phyloP scores from a whole-genome alignment of 2,888 invertebrate genomes.

The Priocnemis perturbator region DNA sequence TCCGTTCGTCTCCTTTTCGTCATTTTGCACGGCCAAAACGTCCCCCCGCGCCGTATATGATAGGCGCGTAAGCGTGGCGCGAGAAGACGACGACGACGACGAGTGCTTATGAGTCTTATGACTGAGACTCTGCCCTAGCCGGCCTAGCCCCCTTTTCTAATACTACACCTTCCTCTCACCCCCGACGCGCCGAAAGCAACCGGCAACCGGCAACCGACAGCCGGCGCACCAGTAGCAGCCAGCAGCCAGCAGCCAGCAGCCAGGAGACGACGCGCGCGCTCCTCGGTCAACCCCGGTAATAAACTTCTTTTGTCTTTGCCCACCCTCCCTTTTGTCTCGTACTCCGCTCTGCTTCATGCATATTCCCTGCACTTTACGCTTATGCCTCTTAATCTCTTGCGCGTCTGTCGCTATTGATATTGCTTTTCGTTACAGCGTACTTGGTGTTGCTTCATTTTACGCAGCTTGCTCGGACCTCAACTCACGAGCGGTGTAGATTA shows the following conservation, averaged over 20 bases:
- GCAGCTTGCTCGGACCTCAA: too few relatives aligned
- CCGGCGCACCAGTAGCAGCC: too few relatives aligned
- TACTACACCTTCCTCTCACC: conserved; percentile 26
- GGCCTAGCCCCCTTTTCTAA: conserved; percentile 27
- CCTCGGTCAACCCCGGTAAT: conserved; percentile 54
- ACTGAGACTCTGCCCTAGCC: conserved; percentile 14
- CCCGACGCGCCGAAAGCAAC: conserved; percentile 1
- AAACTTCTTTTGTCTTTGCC: conserved; percentile 67
- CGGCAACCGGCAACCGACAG: conserved; percentile 7
- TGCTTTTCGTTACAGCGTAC: too few relatives aligned
- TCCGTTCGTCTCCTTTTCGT: conserved; percentile 11
- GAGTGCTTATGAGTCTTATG: too few relatives aligned
- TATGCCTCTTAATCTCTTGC: too few relatives aligned
- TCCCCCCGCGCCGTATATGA: conserved; percentile 23
- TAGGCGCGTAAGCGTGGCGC: conserved; percentile 18
- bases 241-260: conserved; percentile 7
- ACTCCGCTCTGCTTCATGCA: conserved; percentile 8
- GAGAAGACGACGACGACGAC: conserved; percentile 40
- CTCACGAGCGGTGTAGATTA: too few relatives aligned
- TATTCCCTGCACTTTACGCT: too few relatives aligned
- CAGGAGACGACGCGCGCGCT: conserved; percentile 15
- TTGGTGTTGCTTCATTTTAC: too few relatives aligned
- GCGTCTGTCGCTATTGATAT: too few relatives aligned
- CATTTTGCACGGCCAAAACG: conserved; percentile 36
- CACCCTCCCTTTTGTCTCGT: conserved; percentile 40